Evolutionary conservation across 2,113 vertebrate genomes (phyloP), one percentile per base, ranked within the genome.

Genomic region (Kryptolebias marmoratus): DNA sequence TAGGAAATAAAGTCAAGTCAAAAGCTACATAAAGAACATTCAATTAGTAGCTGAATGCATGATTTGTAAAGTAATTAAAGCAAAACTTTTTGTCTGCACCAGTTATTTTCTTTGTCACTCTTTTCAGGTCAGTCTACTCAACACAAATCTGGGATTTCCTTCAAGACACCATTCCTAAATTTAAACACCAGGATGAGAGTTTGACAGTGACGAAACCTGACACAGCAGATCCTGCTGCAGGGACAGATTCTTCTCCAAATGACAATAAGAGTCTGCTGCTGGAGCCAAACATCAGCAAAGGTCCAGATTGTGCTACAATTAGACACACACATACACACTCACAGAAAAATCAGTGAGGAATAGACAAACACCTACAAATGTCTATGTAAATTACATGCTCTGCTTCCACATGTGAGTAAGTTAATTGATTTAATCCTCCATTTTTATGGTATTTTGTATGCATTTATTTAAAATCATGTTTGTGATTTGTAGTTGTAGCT

Each of bases 61-160:
- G 5, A 39, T 39, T 36, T 22, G 7, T 15, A 36, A n/a, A 59
- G 31, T 42, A 5, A 30, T 52, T 22, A 3, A 28, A 67, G 15
- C 69, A 1, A 42, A 52, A 58, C 32, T 27, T 47, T 50, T 67
- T 44, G 11, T 13, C 45, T 61, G 27, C 57, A 74, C 71, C 42
- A 3, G 27, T 28, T 57, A n/a, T 66, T 4, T 48, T 71, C 49
- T 75, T 3, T 65, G 69, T 31, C 15, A 42, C 66, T 48, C 59
- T 70, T 83, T 82, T 85, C 68, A 98, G 97, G 64, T 75, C 87
- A 53, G 68, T 56, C 10, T 87, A 92, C 75, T 42, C 77, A 11
- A 87, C 89, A 63, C 92, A 94, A 89, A 82, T 94, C 9, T 98
- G 97, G 97, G 73, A 90, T 55, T 93, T 97, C 79, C 88, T 99